Evolutionary conservation across 2,113 vertebrate species (phyloP), one percentile per base, ranked within the genome.

Genomic region (Hyla sarda): DNA sequence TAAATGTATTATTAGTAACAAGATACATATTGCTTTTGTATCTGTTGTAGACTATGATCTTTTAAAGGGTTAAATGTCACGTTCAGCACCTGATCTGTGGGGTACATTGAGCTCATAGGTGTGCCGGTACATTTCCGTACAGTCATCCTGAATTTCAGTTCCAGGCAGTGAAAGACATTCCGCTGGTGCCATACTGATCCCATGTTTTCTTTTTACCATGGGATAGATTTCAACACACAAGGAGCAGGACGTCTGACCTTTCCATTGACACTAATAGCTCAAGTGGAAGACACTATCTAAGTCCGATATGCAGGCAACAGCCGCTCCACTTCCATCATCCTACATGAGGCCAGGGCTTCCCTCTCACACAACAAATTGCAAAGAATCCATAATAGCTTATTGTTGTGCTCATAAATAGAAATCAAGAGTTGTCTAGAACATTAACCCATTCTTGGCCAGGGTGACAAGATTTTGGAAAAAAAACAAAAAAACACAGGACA

Each of bases 161-260:
- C 60, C 75, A 41, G 21, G 75, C 28, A 17, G 25, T 79, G 56
- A 28, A 34, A 85, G 72, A 54, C 74, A 85, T 79, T 78, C 74
- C 76, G 3, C 1, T 8, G 30, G 48, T 79, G 74, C 41, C 48
- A 79, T n/a, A 11, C 37, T 45, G 45, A 79, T 52, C 47, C 75
- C 30, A n/a, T 85, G 75, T 85, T 75, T 71, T 84, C 34, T 45
- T 75, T 54, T 47, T 45, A 72, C 82, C 16, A 30, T 73, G 67
- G 82, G 82, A 83, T 74, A 25, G 72, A 73, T 50, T 48, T 37
- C 72, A 32, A 5, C 41, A 30, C 72, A 45, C 32, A 37, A 13
- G 17, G 8, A 34, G 56, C 41, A 28, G 3, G 25, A 2, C 19
- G 73, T 50, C 83, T 85, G 84, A 85, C 84, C 84, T 84, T 84